Evolutionary conservation across 2,888 invertebrate species (phyloP), one percentile per base, ranked within the genome.

Genomic region (Drosophila nr. perissopoda): DNA sequence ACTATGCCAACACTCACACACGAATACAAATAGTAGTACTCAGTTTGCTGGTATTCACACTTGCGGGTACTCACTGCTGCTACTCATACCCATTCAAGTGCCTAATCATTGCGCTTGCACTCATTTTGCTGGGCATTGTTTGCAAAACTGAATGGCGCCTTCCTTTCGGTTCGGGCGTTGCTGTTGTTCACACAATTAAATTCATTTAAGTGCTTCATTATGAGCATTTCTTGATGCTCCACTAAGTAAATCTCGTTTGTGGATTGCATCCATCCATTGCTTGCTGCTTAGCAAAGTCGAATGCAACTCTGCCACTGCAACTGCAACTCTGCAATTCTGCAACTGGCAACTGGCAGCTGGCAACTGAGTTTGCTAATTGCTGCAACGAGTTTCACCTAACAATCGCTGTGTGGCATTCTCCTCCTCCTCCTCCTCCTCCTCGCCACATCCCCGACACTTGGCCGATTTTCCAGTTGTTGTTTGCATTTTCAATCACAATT

Each of bases 181-280:
- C 51, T 51, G 57, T 29, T 48, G 73, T 90, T 90, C 90, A 82
- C 90, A 90, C 90, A 90, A 90, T 90, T 90, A 88, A 89, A 90
- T 90, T 86, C 84, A 89, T 90, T 90, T 90, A 90, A 90, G 82
- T 84, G 86, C 89, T 86, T 90, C 83, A 89, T 90, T 90, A 90
- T 80, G 76, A 74, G 70, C 76, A 68, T 71, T 81, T 67, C 76
- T 79, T 64, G 85, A 72, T 85, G 85, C 85, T 87, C 85, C 81
- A 86, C 85, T 87, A 87, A 83, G 80, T 86, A 83, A 88, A 82
- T 82, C 86, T 88, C 70, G 84, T 86, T 88, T 76, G 70, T 51
- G 51, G 49, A 56, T 18, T 42, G 71, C 69, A 59, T 36, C 61
- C 57, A 25, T 40, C 52, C 51, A 21, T 46, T 25, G 46, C 46